Evolutionary conservation across 2,797 vertebrate species (phyloP).

Genomic region (Betta splendens): DNA sequence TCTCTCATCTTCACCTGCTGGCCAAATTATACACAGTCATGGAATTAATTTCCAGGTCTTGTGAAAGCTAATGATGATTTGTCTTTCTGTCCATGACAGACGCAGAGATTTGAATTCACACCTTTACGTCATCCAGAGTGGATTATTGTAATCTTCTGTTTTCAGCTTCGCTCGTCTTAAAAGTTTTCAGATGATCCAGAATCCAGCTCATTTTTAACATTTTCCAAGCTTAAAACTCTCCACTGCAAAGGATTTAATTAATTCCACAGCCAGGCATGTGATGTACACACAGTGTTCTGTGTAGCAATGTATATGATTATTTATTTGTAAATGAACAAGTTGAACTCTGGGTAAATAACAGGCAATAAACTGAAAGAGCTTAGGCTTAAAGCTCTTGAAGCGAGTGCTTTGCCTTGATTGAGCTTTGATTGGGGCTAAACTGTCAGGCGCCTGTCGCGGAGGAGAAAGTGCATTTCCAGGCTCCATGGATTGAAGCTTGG

Average conservation of each 20-base stretch:
- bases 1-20: too few species aligned
- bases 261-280: not conserved
- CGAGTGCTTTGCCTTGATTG: slow-evolving; percentile 50
- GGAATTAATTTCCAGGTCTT: too few species aligned
- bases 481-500: not conserved
- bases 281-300: not conserved
- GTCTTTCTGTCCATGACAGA: too few species aligned
- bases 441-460: slow-evolving; percentile 22
- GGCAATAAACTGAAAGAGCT: slow-evolving; percentile 6
- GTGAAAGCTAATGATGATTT: too few species aligned
- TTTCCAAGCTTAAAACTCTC: too few species aligned
- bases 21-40: too few species aligned
- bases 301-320: slow-evolving; percentile 17
- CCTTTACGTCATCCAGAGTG: too few species aligned
- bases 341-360: slow-evolving; percentile 36
- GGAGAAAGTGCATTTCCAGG: slow-evolving; percentile 7
- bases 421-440: slow-evolving; percentile 50
- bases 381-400: slow-evolving; percentile 3
- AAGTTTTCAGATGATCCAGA: too few species aligned
- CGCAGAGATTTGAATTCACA: too few species aligned
- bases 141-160: too few species aligned
- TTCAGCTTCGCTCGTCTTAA: too few species aligned
- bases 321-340: slow-evolving; percentile 20
- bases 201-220: too few species aligned
- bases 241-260: slow-evolving; percentile 5